These are phyloP conservation scores for Luperina nickerlii DNA, from an alignment of 2,888 invertebrate genomes.

Conservation along the genomic window DNA sequence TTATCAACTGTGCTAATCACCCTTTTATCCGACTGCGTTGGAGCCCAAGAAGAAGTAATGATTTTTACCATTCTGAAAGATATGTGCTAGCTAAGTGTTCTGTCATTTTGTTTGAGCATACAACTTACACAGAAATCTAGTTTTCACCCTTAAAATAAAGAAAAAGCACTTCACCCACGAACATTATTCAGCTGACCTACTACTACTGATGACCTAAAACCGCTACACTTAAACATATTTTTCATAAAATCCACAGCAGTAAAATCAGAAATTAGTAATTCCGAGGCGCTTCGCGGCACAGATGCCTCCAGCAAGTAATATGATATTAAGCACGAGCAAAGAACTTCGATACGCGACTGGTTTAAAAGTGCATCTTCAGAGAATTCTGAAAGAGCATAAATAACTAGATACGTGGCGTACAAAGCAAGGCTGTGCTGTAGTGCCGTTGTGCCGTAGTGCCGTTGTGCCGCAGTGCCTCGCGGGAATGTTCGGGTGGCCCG, in stretches of 20 bases:
- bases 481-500: constrained; percentile 14
- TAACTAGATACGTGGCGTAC: constrained; percentile 55
- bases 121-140: no score
- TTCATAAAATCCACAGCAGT: constrained; percentile 17
- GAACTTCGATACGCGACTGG: constrained; percentile 45
- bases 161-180: not conserved
- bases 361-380: constrained; percentile 57
- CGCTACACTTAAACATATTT: constrained; percentile 17
- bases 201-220: constrained; percentile 15
- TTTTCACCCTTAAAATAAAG: not conserved
- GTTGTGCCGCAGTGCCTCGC: constrained; percentile 11
- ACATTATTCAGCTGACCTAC: not conserved
- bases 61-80: not conserved
- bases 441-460: constrained; percentile 10
- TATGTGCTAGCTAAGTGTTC: not conserved
- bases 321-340: constrained; percentile 45
- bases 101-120: not conserved
- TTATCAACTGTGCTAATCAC: no score
- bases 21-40: not conserved
- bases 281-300: constrained; percentile 20
- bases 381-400: constrained; percentile 60
- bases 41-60: not conserved
- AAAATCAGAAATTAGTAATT: constrained; percentile 31
- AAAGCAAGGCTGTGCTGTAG: constrained; percentile 29
- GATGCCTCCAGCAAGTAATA: constrained; percentile 45